Evolutionary conservation across 1,140 invertebrate genomes (phyloP).

Genomic region (Heliconius melpomene): DNA sequence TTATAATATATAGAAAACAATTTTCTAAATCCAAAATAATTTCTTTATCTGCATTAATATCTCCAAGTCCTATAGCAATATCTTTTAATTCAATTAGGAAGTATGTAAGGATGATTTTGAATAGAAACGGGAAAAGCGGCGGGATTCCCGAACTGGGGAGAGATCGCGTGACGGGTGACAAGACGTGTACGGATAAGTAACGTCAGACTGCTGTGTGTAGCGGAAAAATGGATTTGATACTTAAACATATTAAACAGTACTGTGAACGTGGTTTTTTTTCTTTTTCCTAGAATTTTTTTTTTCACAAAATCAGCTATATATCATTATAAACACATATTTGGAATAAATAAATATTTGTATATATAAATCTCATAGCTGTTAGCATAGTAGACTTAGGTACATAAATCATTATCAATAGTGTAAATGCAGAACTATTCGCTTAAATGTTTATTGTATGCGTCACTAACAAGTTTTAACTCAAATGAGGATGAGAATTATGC

Average conservation of each 20-base stretch:
- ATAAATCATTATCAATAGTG: not conserved
- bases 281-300: not conserved
- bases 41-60: conserved; percentile 21
- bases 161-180: conserved; percentile 71
- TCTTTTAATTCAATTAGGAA: conserved; percentile 46
- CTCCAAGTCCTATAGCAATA: conserved; percentile 23
- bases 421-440: not conserved
- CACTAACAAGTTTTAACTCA: conserved; percentile 35
- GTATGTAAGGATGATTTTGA: conserved; percentile 39
- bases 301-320: too few relatives aligned
- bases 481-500: conserved; percentile 48
- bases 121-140: conserved; percentile 53
- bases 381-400: not conserved
- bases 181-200: conserved; percentile 69
- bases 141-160: conserved; percentile 57
- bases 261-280: not conserved
- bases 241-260: conserved; percentile 31
- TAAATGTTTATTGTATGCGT: not conserved
- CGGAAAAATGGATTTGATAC: conserved; percentile 48
- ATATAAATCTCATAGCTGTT: too few relatives aligned
- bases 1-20: too few relatives aligned
- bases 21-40: not conserved
- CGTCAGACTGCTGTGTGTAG: conserved; percentile 43
- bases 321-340: too few relatives aligned
- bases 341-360: too few relatives aligned